Evolutionary conservation across 2,113 vertebrate species (phyloP).

Genomic region (Amia ocellicauda): DNA sequence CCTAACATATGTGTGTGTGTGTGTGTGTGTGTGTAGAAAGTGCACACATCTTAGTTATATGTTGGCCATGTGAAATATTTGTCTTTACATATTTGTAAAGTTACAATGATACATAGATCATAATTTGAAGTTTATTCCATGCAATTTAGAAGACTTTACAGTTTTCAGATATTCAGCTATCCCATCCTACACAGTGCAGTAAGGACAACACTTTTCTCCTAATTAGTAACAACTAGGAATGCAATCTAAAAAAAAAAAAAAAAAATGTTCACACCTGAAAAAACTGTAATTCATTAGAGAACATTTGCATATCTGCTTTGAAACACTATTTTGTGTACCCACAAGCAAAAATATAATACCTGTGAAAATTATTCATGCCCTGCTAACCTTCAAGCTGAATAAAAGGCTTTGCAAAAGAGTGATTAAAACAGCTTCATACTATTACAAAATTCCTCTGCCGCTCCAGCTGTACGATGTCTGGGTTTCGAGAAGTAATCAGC

Average conservation of each 20-base stretch:
- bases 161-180: too few relatives aligned
- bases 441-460: conserved; percentile 1
- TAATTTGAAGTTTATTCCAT: too few relatives aligned
- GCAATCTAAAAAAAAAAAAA: conserved; percentile 8
- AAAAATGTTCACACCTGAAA: conserved; percentile 5
- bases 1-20: background rate
- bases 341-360: background rate
- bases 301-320: conserved; percentile 15
- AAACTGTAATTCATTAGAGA: conserved; percentile 11
- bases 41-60: too few relatives aligned
- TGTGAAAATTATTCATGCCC: conserved; percentile 10
- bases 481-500: too few relatives aligned
- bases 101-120: too few relatives aligned
- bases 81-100: too few relatives aligned
- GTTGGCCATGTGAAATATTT: too few relatives aligned
- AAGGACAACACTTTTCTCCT: too few relatives aligned
- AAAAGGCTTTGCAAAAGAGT: background rate
- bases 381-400: conserved; percentile 4
- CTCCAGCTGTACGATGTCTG: too few relatives aligned
- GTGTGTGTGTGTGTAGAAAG: background rate
- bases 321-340: conserved; percentile 2
- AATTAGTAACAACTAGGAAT: conserved; percentile 18
- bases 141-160: too few relatives aligned
- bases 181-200: too few relatives aligned
- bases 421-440: conserved; percentile 5